These are phyloP conservation scores for Potorous gilbertii DNA, from an alignment of 2,797 vertebrate genomes.

Conservation along the genomic window DNA sequence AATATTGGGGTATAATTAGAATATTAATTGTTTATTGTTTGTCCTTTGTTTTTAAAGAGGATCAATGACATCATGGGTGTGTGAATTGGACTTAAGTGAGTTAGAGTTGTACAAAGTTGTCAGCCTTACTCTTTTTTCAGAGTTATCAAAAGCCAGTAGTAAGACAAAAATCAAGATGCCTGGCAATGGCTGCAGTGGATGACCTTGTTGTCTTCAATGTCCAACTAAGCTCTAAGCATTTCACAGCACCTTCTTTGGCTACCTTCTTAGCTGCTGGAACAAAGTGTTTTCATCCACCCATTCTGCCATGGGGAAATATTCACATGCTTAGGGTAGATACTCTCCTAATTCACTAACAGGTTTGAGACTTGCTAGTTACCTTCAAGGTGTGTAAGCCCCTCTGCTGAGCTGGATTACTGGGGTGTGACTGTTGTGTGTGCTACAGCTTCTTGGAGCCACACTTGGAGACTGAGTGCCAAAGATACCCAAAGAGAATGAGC, in stretches of 20 bases:
- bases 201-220: not conserved
- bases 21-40: not conserved
- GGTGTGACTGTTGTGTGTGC: too few relatives aligned
- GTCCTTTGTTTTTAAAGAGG: not conserved
- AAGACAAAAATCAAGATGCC: not conserved
- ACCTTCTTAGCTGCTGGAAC: not conserved
- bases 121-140: not conserved
- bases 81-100: not conserved
- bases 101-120: not conserved
- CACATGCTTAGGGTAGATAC: not conserved
- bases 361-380: not conserved
- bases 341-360: not conserved
- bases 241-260: not conserved
- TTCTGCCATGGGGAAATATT: not conserved
- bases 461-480: too few relatives aligned
- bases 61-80: not conserved
- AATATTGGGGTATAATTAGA: not conserved
- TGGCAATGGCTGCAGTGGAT: not conserved
- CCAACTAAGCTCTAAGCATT: not conserved
- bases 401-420: too few relatives aligned
- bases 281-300: not conserved
- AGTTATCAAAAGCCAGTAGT: not conserved
- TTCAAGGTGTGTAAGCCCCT: not conserved
- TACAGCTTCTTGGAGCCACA: too few relatives aligned
- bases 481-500: too few relatives aligned